A percentile compares a stretch with the other conserved stretches of the same genome.
phyloP scores from a whole-genome alignment of 1,140 invertebrate genomes.

The Tetramorium alpestre region DNA sequence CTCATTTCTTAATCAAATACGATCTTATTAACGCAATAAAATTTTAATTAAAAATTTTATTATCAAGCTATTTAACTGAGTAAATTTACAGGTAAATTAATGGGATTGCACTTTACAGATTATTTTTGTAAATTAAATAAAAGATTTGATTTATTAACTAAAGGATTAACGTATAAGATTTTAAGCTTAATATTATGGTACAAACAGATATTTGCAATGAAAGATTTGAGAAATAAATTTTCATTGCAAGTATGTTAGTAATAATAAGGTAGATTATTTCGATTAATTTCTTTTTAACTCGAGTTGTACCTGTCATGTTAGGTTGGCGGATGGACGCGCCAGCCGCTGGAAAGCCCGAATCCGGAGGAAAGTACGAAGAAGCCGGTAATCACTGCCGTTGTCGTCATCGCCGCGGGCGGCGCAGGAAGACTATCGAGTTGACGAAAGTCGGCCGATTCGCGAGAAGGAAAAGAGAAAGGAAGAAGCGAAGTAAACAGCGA shows the following conservation, averaged over 20 bases:
- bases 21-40: background rate
- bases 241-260: background rate
- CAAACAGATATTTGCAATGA: background rate
- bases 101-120: background rate
- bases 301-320: background rate
- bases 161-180: background rate
- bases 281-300: conserved; percentile 14
- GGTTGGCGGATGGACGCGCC: conserved; percentile 77
- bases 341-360: conserved; percentile 69
- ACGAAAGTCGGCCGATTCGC: conserved; percentile 62
- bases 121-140: background rate
- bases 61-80: background rate
- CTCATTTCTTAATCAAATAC: background rate
- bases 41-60: background rate
- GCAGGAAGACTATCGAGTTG: conserved; percentile 62
- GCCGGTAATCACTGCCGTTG: conserved; percentile 51
- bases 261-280: background rate
- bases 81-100: background rate
- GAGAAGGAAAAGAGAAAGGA: conserved; percentile 64
- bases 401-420: conserved; percentile 64
- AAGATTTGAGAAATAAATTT: background rate
- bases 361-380: conserved; percentile 69
- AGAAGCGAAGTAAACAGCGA: conserved; percentile 48
- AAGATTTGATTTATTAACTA: background rate
- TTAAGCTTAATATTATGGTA: background rate